Evolutionary conservation across 2,797 vertebrate genomes (phyloP), one percentile per base, ranked within the genome.

Genomic region (Sus cebifrons): DNA sequence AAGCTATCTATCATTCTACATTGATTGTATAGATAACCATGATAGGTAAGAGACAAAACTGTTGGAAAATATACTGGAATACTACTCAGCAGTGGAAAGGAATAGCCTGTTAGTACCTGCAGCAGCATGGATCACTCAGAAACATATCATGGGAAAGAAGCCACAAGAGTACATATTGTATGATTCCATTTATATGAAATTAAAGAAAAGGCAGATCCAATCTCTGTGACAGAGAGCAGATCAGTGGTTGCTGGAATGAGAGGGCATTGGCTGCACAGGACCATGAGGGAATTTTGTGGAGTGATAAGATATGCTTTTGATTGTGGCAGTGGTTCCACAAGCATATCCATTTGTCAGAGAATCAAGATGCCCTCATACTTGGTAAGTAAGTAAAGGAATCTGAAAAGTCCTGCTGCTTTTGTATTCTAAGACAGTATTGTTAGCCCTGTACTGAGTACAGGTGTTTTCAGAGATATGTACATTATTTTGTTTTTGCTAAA

Each of bases 401-500:
- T 84, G 64, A 64, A 91, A 93, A 52, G 77, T 32, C 16, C 58
- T 54, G n/a, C 79, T 78, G 25, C 54, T 64, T 85, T 70, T 62
- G 0, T 29, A 32, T 83, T 92, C 27, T 78, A 54, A n/a, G 82
- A 44, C 0, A 82, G 10, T 62, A 52, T 91, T 96, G 82, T 89
- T n/a, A 73, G 13, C 32, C 36, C 82, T 56, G 75, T 56, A 96
- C 95, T 87, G 17, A 86, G 4, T 82, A 64, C 40, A 52, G 23
- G 12, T 32, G 40, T 89, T 54, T 94, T 92, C 15, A 84, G 86
- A 92, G 49, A 64, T 95, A 18, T 77, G 93, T 89, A 36, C 10
- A 23, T 86, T 86, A 56, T 2, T 16, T 88, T 77, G 65, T 13
- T 60, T 79, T 96, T 87, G 29, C 49, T 92, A 40, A 84, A 84